A percentile compares a stretch with the other conserved stretches of the same genome.
phyloP scores from a whole-genome alignment of 2,797 vertebrate genomes.

The Bucorvus abyssinicus region DNA sequence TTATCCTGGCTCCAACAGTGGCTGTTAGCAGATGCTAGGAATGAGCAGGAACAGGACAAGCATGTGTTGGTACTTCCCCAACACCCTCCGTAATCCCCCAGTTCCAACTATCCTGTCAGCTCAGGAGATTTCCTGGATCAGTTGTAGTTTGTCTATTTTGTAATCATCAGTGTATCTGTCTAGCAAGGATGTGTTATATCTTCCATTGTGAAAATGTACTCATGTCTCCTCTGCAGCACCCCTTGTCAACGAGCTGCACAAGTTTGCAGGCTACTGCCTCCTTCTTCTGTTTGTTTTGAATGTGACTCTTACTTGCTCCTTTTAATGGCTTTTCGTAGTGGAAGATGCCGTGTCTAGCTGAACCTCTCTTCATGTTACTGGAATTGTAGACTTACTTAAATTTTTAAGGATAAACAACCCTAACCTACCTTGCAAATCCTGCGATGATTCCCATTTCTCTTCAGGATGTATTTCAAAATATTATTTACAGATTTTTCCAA shows the following conservation, averaged over 20 bases:
- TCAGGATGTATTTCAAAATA: neutral
- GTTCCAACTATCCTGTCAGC: neutral
- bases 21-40: neutral
- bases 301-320: neutral
- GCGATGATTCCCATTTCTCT: neutral
- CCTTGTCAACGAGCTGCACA: neutral
- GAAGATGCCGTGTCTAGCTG: rapidly evolving
- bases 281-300: neutral
- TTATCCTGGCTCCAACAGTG: neutral
- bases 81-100: neutral
- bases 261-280: neutral
- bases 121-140: neutral
- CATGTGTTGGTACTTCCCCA: neutral
- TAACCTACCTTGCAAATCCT: neutral
- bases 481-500: neutral
- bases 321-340: neutral
- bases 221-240: neutral
- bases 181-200: neutral
- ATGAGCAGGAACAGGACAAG: neutral
- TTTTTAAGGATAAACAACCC: neutral
- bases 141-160: neutral
- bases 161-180: neutral
- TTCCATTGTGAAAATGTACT: neutral
- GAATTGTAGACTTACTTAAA: neutral
- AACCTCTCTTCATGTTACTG: neutral